Percentiles rank a stretch among this genome's conserved stretches.
These are phyloP conservation scores for Potamarius usumacintae DNA, from an alignment of 2,113 vertebrate species.

Conservation along the genomic window DNA sequence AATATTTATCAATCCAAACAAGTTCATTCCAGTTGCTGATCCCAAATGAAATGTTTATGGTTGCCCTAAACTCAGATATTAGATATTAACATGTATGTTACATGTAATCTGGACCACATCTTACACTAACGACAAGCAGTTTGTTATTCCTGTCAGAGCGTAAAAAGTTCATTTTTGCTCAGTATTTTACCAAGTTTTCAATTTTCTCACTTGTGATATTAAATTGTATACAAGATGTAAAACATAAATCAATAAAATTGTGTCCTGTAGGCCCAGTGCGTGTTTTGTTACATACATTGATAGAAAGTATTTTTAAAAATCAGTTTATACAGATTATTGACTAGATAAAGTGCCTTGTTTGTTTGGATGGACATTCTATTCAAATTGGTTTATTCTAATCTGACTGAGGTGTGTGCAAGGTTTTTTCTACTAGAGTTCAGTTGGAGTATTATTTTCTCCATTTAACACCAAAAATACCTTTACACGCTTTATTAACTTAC, in stretches of 20 bases:
- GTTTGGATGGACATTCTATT: neutral
- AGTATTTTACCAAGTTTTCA: neutral
- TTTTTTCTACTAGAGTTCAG: neutral
- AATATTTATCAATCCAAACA: neutral
- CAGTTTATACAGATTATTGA: neutral
- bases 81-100: neutral
- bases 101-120: neutral
- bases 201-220: neutral
- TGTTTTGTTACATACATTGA: neutral
- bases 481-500: neutral
- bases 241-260: neutral
- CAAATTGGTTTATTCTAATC: neutral
- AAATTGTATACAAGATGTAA: neutral
- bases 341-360: neutral
- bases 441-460: neutral
- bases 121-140: neutral
- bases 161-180: neutral
- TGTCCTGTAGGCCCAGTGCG: neutral
- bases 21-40: neutral
- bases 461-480: neutral
- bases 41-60: neutral
- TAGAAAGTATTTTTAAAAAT: neutral
- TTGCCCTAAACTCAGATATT: neutral
- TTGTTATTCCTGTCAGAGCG: neutral
- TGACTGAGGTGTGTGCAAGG: neutral